These are phyloP conservation scores for Gasterosteus nipponicus DNA, from an alignment of 2,113 vertebrate genomes.

Conservation along the genomic window DNA sequence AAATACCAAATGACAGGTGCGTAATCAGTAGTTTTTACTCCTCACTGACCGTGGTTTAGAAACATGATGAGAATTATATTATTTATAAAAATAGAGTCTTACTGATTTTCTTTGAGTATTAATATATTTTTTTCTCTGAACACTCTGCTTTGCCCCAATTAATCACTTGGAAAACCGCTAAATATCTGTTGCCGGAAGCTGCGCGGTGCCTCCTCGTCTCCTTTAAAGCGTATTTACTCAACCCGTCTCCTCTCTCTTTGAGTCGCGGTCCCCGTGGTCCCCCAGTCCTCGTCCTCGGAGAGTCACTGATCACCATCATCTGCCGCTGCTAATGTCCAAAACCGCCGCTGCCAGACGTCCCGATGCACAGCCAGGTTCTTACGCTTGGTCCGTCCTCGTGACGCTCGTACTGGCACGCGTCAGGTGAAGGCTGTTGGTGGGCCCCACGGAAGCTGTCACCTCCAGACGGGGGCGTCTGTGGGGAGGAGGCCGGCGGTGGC, in stretches of 20 bases:
- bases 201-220: constrained; percentile 20
- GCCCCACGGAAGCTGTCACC: too few relatives aligned
- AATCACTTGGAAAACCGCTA: constrained; percentile 39
- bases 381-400: not conserved
- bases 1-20: not conserved
- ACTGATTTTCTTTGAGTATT: constrained; percentile 11
- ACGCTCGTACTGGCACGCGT: too few relatives aligned
- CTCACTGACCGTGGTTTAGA: constrained; percentile 25
- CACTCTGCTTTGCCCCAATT: constrained; percentile 25
- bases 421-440: too few relatives aligned
- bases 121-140: constrained; percentile 17
- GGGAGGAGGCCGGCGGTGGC: too few relatives aligned
- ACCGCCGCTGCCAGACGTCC: constrained; percentile 42
- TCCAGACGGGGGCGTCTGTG: too few relatives aligned
- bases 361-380: constrained; percentile 57
- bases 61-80: not conserved
- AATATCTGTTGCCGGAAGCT: constrained; percentile 29
- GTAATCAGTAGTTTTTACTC: constrained; percentile 15
- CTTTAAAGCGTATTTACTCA: constrained; percentile 34
- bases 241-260: constrained; percentile 6
- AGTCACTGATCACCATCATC: constrained; percentile 37
- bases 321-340: constrained; percentile 32
- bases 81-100: constrained; percentile 2
- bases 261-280: too few relatives aligned
- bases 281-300: constrained; percentile 19